Conservation (phyloP, 2,888 invertebrate genomes). For the Macroteleia sp. region DNA sequence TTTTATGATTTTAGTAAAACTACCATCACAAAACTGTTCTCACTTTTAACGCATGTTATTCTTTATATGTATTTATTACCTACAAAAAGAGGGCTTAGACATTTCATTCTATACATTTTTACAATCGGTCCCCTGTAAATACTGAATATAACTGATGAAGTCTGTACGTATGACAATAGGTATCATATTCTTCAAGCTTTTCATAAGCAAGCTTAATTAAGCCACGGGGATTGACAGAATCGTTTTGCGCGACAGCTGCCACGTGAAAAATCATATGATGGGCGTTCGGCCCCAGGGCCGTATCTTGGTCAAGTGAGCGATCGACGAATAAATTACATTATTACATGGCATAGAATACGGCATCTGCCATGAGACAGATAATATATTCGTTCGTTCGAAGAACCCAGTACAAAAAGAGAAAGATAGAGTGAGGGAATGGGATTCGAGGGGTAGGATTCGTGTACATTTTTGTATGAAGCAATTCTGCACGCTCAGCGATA, state of each 20-base stretch:
- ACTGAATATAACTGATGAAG: neutral
- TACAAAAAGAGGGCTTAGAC: too few species aligned
- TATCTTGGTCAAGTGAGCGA: conserved; percentile 67
- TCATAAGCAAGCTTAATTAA: conserved; percentile 46
- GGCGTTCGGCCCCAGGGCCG: conserved; percentile 39
- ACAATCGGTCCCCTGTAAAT: neutral
- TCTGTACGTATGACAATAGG: conserved; percentile 21
- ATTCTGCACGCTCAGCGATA: conserved; percentile 76
- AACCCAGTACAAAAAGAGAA: conserved; percentile 55
- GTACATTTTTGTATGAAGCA: conserved; percentile 81
- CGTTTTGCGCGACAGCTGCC: conserved; percentile 61
- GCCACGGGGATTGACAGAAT: conserved; percentile 54
- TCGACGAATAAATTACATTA: conserved; percentile 75
- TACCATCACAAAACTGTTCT: too few species aligned
- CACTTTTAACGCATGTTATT: too few species aligned
- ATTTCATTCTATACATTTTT: too few species aligned
- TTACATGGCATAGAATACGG: conserved; percentile 65
- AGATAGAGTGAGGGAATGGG: conserved; percentile 8
- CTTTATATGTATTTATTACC: too few species aligned
- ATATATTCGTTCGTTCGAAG: conserved; percentile 76
- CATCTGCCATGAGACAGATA: conserved; percentile 71
- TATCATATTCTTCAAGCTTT: conserved; percentile 17
- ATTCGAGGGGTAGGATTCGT: conserved; percentile 64
- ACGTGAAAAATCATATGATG: conserved; percentile 62
- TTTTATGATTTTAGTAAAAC: too few species aligned